Conservation (phyloP, 2,113 vertebrate genomes). For the Python bivittatus region DNA sequence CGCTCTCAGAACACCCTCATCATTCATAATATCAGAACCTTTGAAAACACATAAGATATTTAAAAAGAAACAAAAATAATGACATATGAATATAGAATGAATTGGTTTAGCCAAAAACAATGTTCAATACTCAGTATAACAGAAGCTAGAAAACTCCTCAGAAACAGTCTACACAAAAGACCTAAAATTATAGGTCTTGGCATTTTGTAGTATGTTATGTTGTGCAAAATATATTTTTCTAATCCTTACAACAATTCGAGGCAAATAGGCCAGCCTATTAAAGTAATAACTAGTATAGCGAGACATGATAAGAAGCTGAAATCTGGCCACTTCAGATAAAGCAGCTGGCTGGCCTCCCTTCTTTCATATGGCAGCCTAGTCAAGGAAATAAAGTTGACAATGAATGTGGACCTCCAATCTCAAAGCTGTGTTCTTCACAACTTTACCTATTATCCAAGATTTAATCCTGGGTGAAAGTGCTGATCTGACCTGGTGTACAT, state of each 20-base stretch:
- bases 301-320: not conserved
- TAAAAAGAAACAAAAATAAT: not conserved
- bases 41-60: not conserved
- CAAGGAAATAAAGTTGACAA: not conserved
- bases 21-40: not conserved
- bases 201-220: not conserved
- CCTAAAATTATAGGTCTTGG: not conserved
- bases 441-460: not conserved
- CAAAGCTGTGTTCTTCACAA: not conserved
- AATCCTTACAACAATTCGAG: not conserved
- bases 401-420: not conserved
- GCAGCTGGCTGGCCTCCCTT: not conserved
- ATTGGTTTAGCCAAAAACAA: not conserved
- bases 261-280: not conserved
- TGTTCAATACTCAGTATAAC: not conserved
- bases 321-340: not conserved
- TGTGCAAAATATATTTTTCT: not conserved
- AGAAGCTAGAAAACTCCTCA: not conserved
- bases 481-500: not conserved
- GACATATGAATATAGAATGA: not conserved
- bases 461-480: not conserved
- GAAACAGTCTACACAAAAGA: not conserved
- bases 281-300: not conserved
- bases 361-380: not conserved
- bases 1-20: not conserved